Conservation (phyloP, 2,797 vertebrate genomes). For the Schizopygopsis malacanthus region DNA sequence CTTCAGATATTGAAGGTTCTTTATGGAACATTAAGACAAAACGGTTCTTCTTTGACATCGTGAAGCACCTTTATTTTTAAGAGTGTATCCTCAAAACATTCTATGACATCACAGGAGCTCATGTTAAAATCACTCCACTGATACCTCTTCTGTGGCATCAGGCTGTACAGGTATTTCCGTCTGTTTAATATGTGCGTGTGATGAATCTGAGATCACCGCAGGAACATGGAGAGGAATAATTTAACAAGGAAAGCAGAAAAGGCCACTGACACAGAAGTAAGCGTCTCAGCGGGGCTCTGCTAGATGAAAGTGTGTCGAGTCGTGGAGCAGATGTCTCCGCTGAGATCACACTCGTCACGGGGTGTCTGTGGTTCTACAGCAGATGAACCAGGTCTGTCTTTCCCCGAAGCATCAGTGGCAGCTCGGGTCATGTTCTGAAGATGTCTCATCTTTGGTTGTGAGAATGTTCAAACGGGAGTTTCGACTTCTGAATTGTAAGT, state of each 20-base stretch:
- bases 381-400: not conserved
- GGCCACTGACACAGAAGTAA: slow-evolving; percentile 3
- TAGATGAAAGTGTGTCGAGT: slow-evolving; percentile 30
- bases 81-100: not conserved
- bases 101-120: no score
- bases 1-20: no score
- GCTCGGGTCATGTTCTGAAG: not conserved
- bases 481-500: not conserved
- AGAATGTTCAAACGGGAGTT: not conserved
- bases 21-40: no score
- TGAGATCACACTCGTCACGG: slow-evolving; percentile 8
- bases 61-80: no score
- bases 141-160: not conserved
- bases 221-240: not conserved
- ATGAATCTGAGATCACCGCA: not conserved
- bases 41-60: no score
- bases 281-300: not conserved
- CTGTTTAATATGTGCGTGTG: not conserved
- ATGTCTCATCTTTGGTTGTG: not conserved
- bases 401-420: not conserved
- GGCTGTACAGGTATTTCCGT: not conserved
- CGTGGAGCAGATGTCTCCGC: slow-evolving; percentile 20
- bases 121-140: not conserved
- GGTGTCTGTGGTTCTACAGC: not conserved
- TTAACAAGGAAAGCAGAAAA: not conserved